Evolutionary conservation across 2,797 vertebrate genomes (phyloP).

Genomic region (Sitta carolinensis): DNA sequence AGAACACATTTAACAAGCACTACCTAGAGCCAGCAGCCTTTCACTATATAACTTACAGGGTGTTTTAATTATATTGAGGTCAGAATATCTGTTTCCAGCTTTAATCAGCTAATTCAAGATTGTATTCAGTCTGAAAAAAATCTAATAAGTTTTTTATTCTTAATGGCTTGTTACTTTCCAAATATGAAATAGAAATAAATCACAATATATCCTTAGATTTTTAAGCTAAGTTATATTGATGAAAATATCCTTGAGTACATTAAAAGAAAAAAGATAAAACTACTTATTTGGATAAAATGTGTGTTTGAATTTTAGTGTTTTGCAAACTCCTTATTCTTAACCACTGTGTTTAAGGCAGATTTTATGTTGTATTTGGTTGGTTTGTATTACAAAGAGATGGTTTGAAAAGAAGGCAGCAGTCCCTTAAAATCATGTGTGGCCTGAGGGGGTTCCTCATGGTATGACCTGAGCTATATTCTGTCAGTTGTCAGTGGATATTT

Average conservation of each 20-base stretch:
- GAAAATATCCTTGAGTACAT: neutral
- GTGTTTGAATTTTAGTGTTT: neutral
- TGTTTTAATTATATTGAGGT: conserved; percentile 56
- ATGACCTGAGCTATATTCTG: neutral
- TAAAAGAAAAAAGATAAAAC: neutral
- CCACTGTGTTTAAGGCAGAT: neutral
- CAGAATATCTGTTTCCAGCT: conserved; percentile 38
- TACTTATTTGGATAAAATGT: neutral
- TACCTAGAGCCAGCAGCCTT: conserved; percentile 44
- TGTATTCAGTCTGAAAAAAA: neutral
- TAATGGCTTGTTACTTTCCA: neutral
- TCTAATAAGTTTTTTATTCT: neutral
- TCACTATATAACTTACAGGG: conserved; percentile 24
- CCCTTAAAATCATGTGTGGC: neutral
- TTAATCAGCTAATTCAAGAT: conserved; percentile 36
- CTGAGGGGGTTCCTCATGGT: neutral
- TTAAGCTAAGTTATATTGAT: neutral
- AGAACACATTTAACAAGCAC: conserved; percentile 50
- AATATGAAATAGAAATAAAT: neutral
- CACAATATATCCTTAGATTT: neutral
- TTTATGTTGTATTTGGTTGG: neutral
- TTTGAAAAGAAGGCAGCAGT: neutral
- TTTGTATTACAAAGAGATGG: neutral
- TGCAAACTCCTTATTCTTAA: neutral
- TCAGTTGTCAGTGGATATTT: neutral